Evolutionary conservation across 2,113 vertebrate genomes (phyloP).

Genomic region (Aptenodytes patagonicus): DNA sequence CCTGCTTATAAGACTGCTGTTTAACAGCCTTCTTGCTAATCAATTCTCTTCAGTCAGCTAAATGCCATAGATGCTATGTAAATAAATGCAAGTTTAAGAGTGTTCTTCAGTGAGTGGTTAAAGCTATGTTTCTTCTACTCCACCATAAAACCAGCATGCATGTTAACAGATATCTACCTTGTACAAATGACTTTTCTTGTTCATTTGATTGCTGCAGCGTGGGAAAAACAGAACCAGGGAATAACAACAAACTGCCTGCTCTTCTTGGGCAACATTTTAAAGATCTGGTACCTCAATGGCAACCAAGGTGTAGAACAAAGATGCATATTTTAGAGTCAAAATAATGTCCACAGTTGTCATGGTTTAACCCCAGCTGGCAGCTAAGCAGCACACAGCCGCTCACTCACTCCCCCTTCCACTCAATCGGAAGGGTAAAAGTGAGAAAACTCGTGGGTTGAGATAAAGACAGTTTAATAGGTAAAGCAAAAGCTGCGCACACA

Average conservation of each 20-base stretch:
- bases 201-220: background rate
- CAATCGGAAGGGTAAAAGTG: no score
- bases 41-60: conserved; percentile 62
- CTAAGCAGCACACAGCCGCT: no score
- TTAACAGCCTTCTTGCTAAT: conserved; percentile 62
- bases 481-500: no score
- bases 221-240: background rate
- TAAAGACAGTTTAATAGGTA: no score
- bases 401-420: no score
- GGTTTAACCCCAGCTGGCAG: no score
- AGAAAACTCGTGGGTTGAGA: no score
- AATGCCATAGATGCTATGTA: conserved; percentile 52
- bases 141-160: conserved; percentile 54
- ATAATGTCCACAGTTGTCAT: background rate
- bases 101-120: conserved; percentile 22
- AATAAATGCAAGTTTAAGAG: conserved; percentile 61
- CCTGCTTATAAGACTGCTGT: conserved; percentile 36
- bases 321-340: background rate
- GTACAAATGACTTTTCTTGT: conserved; percentile 24
- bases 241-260: background rate
- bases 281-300: background rate
- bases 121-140: background rate
- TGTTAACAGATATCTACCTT: conserved; percentile 39
- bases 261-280: background rate
- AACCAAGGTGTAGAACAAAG: background rate